phyloP scores from a whole-genome alignment of 1,140 invertebrate species.

The Drosophila mayri region DNA sequence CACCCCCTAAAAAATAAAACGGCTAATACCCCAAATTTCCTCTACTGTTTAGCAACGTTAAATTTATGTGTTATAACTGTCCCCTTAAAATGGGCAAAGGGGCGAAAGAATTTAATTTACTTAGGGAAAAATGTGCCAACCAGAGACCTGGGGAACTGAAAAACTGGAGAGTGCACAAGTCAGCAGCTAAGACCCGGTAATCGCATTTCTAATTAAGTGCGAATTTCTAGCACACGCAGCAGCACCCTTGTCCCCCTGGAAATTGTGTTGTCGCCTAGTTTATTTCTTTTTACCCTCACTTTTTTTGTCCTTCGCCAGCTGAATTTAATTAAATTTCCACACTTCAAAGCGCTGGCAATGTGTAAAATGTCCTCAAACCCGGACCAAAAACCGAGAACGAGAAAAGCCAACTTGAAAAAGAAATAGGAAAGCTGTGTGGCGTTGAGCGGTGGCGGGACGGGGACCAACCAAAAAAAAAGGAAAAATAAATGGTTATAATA shows the following conservation, averaged over 20 bases:
- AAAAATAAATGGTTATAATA: constrained; percentile 57
- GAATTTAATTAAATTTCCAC: constrained; percentile 82
- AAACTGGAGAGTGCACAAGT: constrained; percentile 46
- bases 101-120: constrained; percentile 71
- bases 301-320: constrained; percentile 60
- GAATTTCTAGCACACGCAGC: constrained; percentile 57
- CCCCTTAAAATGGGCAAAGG: background rate
- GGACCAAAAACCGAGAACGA: constrained; percentile 37
- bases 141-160: constrained; percentile 10
- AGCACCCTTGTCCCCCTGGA: constrained; percentile 35
- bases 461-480: background rate
- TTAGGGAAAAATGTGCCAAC: constrained; percentile 64
- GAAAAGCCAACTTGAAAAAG: constrained; percentile 60
- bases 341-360: constrained; percentile 80
- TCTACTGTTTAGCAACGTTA: constrained; percentile 6
- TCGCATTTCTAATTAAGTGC: constrained; percentile 82
- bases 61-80: constrained; percentile 46
- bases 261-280: constrained; percentile 80
- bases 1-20: background rate
- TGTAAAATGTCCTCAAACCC: constrained; percentile 69
- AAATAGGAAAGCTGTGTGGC: constrained; percentile 32
- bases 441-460: background rate
- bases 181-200: constrained; percentile 71
- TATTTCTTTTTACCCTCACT: constrained; percentile 48
- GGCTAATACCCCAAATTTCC: background rate